Evolutionary conservation across 2,888 invertebrate species (phyloP).

Genomic region (Ophion ellenae): DNA sequence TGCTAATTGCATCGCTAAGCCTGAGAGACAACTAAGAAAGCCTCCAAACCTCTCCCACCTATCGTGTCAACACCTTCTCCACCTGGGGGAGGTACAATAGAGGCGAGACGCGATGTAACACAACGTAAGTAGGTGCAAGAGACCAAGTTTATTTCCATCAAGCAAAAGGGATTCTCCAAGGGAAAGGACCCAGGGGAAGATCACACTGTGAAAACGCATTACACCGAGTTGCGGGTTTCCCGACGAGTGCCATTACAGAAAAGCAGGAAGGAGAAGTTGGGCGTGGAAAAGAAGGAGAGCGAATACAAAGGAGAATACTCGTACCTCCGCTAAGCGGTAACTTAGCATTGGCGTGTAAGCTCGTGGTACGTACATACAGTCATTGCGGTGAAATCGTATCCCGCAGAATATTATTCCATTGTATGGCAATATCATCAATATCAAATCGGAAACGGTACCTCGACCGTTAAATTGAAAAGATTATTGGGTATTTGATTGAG

Average conservation of each 20-base stretch:
- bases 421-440: not conserved
- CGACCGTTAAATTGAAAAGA: not conserved
- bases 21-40: not conserved
- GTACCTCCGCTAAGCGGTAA: constrained; percentile 4
- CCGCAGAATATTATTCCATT: constrained; percentile 5
- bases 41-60: not conserved
- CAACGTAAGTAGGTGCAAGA: not conserved
- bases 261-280: not conserved
- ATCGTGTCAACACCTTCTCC: not conserved
- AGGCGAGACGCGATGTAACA: constrained; percentile 1
- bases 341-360: not conserved
- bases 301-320: constrained; percentile 2
- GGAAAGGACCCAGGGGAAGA: constrained; percentile 11
- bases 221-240: constrained; percentile 11
- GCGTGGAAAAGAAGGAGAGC: not conserved
- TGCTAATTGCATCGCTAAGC: not conserved
- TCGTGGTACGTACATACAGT: not conserved
- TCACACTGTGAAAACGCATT: constrained; percentile 27
- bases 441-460: not conserved
- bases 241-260: constrained; percentile 24
- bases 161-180: constrained; percentile 14
- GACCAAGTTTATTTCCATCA: not conserved
- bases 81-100: not conserved
- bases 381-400: not conserved
- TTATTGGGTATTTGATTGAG: constrained; percentile 3